Conservation (phyloP, 2,888 invertebrate genomes). For the Vandiemenella viatica region DNA sequence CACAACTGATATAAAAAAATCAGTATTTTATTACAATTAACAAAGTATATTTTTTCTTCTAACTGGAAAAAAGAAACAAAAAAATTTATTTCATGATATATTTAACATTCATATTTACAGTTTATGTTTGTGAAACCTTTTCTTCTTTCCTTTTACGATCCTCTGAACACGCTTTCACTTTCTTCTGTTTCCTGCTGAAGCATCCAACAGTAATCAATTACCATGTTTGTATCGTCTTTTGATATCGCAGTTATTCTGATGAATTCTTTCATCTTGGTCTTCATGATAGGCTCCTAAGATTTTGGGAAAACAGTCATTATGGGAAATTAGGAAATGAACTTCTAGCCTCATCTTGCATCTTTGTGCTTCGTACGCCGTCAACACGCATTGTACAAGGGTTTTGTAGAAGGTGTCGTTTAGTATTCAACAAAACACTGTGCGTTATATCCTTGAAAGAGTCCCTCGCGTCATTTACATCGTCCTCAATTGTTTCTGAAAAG, state of each 20-base stretch:
- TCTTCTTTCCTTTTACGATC: no score
- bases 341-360: conserved; percentile 13
- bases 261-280: conserved; percentile 26
- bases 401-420: conserved; percentile 12
- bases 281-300: conserved; percentile 22
- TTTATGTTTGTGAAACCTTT: no score
- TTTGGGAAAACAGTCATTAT: conserved; percentile 10
- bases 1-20: no score
- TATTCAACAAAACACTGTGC: conserved; percentile 10
- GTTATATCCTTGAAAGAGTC: conserved; percentile 10
- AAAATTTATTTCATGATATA: no score
- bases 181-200: not conserved
- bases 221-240: conserved; percentile 24
- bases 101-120: no score
- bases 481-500: not conserved
- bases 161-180: no score
- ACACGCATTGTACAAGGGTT: no score
- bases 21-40: no score
- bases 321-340: conserved; percentile 9
- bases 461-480: conserved; percentile 1
- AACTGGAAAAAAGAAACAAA: no score
- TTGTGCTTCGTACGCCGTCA: conserved; percentile 1
- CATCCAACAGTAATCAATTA: not conserved
- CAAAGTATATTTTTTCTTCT: no score
- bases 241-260: conserved; percentile 24